These are phyloP conservation scores for Aramus guarauna DNA, from an alignment of 2,113 vertebrate species.

Conservation along the genomic window DNA sequence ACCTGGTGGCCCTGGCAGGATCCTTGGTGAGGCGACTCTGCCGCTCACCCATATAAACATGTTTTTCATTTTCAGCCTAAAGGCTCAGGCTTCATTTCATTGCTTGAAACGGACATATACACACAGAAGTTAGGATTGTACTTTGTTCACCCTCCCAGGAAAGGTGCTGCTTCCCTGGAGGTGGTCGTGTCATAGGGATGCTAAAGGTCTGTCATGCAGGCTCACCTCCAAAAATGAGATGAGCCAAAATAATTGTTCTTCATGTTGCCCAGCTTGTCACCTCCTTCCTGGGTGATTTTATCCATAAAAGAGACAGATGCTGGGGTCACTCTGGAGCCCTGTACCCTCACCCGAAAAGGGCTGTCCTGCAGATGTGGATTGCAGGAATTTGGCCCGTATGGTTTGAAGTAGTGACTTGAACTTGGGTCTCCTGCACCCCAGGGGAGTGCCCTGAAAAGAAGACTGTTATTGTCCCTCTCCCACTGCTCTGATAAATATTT, in stretches of 20 bases:
- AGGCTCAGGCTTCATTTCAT: not conserved
- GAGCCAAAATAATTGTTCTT: not conserved
- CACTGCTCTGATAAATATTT: not conserved
- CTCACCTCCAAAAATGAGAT: not conserved
- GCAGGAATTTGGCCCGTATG: not conserved
- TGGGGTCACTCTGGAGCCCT: not conserved
- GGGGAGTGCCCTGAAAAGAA: not conserved
- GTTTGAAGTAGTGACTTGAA: not conserved
- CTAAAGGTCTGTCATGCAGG: not conserved
- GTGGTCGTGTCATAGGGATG: rapidly evolving
- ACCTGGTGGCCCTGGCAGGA: not conserved
- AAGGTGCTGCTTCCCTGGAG: not conserved
- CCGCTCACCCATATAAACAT: not conserved
- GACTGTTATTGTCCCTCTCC: not conserved
- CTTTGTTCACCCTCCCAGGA: not conserved
- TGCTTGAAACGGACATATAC: not conserved
- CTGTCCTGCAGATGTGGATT: not conserved
- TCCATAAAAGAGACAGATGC: not conserved
- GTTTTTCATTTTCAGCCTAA: not conserved
- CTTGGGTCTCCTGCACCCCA: not conserved
- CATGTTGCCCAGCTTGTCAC: not conserved
- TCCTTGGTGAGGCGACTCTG: not conserved
- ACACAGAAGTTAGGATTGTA: not conserved
- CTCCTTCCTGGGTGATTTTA: not conserved
- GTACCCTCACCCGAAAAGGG: not conserved